A percentile compares a stretch with the other conserved stretches of the same genome.
These are phyloP conservation scores for Tetraneura akinire DNA, from an alignment of 1,140 invertebrate species.

Conservation along the genomic window DNA sequence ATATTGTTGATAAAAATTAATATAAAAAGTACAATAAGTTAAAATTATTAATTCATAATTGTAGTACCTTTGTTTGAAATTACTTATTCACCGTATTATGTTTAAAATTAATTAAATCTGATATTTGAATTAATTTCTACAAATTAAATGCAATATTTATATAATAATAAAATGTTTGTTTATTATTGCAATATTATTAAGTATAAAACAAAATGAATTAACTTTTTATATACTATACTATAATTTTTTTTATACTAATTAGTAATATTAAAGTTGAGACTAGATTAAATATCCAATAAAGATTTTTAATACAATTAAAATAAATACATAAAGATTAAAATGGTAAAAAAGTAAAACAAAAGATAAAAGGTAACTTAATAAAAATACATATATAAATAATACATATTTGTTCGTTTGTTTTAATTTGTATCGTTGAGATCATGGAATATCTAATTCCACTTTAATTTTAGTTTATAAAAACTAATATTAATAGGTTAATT, in stretches of 20 bases:
- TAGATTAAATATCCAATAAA: neutral
- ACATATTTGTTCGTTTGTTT: neutral
- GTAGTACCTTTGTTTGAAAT: neutral
- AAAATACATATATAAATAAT: neutral
- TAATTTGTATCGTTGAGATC: constrained; percentile 1
- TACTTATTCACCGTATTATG: neutral
- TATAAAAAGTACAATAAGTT: constrained; percentile 3
- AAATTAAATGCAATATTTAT: neutral
- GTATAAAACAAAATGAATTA: constrained; percentile 11
- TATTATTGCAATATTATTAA: constrained; percentile 34
- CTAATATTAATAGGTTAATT: neutral
- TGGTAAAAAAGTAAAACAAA: constrained; percentile 3
- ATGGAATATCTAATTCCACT: neutral
- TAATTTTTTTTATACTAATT: neutral
- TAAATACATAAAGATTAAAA: neutral
- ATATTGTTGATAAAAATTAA: constrained; percentile 5
- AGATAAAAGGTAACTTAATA: constrained; percentile 30
- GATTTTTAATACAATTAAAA: neutral
- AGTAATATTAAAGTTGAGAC: constrained; percentile 8
- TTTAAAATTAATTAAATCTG: neutral
- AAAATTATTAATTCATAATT: neutral
- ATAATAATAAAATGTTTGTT: neutral
- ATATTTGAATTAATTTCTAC: neutral
- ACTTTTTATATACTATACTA: neutral
- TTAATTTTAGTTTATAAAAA: neutral